Percentiles rank a stretch among this genome's conserved stretches.
These are phyloP conservation scores for Drosophila miranda DNA, from an alignment of 1,140 invertebrate species.

Conservation along the genomic window DNA sequence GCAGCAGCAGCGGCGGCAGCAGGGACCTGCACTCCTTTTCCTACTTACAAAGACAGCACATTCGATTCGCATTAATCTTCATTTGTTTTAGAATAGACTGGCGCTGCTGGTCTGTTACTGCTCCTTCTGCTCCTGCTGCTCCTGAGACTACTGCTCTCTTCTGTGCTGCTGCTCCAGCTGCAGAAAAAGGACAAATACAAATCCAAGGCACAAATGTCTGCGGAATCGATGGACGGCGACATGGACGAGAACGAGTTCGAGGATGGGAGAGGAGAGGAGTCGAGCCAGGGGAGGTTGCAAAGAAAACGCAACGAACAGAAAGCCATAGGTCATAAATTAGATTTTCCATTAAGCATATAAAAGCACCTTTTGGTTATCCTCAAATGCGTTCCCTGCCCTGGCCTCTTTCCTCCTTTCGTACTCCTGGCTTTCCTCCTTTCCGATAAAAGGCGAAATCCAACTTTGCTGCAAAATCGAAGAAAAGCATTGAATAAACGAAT, in stretches of 20 bases:
- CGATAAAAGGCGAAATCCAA: conserved; percentile 75
- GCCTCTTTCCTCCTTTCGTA: neutral
- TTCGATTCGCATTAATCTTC: conserved; percentile 81
- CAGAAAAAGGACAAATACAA: conserved; percentile 76
- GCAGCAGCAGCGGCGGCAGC: conserved; percentile 11
- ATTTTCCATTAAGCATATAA: conserved; percentile 81
- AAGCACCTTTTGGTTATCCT: conserved; percentile 81
- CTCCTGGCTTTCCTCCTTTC: neutral
- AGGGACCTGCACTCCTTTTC: conserved; percentile 59
- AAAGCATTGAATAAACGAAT: conserved; percentile 77
- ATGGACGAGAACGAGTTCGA: conserved; percentile 23
- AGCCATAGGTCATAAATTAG: conserved; percentile 81
- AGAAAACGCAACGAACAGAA: conserved; percentile 78
- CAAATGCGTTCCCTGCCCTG: conserved; percentile 63
- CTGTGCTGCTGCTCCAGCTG: conserved; percentile 24
- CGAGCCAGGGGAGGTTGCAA: conserved; percentile 20
- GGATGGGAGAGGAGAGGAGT: neutral
- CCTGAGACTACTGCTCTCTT: neutral
- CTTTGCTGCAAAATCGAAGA: conserved; percentile 78
- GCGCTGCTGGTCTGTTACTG: conserved; percentile 37
- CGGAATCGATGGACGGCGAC: conserved; percentile 63
- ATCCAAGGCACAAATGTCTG: conserved; percentile 76
- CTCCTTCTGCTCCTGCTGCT: conserved; percentile 1
- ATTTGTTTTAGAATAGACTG: conserved; percentile 80
- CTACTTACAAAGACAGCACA: conserved; percentile 76